Conservation (phyloP, 30 jellyfish, hydroid and myxozoan genomes). For the Clytia hemisphaerica region DNA sequence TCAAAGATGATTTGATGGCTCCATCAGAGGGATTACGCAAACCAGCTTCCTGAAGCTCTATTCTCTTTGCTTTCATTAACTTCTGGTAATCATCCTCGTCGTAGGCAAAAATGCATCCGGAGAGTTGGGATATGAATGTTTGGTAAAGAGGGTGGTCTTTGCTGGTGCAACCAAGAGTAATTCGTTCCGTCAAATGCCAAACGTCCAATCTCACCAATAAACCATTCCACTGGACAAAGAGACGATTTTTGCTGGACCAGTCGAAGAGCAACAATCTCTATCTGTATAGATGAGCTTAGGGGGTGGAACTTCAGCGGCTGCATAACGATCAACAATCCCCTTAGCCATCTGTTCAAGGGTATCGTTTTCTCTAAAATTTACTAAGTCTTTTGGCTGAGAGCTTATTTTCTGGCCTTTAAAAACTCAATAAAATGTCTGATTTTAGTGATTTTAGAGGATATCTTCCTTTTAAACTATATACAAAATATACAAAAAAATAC, state of each 20-base stretch:
- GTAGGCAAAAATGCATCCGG: slow-evolving; percentile 33
- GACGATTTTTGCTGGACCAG: slow-evolving; percentile 20
- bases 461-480: too few species aligned
- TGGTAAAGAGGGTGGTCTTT: slow-evolving; percentile 26
- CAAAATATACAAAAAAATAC: too few species aligned
- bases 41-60: slow-evolving; percentile 31
- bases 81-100: slow-evolving; percentile 15
- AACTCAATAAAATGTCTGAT: too few species aligned
- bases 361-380: too few species aligned
- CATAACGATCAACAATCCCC: slow-evolving; percentile 25
- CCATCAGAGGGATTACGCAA: slow-evolving; percentile 18
- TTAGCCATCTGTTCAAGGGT: slow-evolving; percentile 22
- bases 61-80: slow-evolving; percentile 25
- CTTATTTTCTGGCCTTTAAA: too few species aligned
- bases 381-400: too few species aligned
- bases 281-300: slow-evolving; percentile 43
- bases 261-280: slow-evolving; percentile 43
- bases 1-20: slow-evolving; percentile 19
- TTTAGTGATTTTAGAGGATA: too few species aligned
- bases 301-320: slow-evolving; percentile 19
- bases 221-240: slow-evolving; percentile 13
- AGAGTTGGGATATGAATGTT: slow-evolving; percentile 15
- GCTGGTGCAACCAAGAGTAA: slow-evolving; percentile 16
- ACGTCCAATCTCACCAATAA: slow-evolving; percentile 30
- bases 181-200: slow-evolving; percentile 30